Base-by-base conservation (phyloP, 2,113 vertebrate species). In the Oreochromis aureus region DNA sequence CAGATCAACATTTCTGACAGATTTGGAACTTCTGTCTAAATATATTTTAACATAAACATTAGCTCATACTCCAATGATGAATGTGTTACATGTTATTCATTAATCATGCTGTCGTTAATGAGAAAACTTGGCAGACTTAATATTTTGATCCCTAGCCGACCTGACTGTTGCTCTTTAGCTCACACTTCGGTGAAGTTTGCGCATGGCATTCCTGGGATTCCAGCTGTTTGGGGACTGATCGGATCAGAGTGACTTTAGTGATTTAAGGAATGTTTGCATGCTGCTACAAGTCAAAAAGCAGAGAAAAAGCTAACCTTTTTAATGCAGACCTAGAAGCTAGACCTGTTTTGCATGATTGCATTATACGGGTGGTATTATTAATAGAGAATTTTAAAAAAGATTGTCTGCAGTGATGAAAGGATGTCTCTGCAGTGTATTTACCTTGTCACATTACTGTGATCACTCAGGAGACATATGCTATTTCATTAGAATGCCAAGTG, bases 151-250 rank as follows among this genome's bases (percentile, higher is more conserved):
- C n/a, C 6, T 19, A 8, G 27, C 51, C 51, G 22, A 19, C 16
- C 8, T 30, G 44, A 34, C 13, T 51, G 55, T 12, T 84, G 22
- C 10, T 84, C 83, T 79, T 69, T 36, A 61, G 4, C 5, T 63
- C 41, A 15, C 4, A 41, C 19, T 24, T 24, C 10, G 6, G 24
- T 54, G 16, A 10, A 48, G 80, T 78, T 87, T 71, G 61, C 71
- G 19, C 27, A 18, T 79, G 78, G 89, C 92, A 91, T 94, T 94
- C 89, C 79, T 46, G 48, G 55, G 22, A 94, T 93, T 86, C 89
- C 88, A 85, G 44, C 82, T 15, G 24, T 78, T 87, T n/a, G 59
- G n/a, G 51, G 54, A 63, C 59, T 86, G 90, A 93, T 90, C 88
- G 81, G 53, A 89, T 92, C 78, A 83, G 58, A 88, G 59, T 73